Conservation (phyloP, 2,797 vertebrate genomes). For the Lutjanus campechanus region DNA sequence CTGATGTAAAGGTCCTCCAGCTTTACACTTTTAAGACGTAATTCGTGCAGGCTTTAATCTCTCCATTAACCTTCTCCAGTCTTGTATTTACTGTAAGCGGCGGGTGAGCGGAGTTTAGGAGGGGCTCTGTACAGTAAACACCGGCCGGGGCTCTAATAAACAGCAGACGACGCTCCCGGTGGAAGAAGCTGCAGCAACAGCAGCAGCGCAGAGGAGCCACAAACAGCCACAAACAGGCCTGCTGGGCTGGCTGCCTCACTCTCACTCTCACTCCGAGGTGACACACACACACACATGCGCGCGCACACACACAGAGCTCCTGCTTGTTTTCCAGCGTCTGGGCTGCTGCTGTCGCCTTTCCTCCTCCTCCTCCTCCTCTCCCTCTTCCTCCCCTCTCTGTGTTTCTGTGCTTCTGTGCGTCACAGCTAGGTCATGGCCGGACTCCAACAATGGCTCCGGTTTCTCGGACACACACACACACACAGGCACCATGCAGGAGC, state of each 20-base stretch:
- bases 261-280: slow-evolving; percentile 54
- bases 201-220: slow-evolving; percentile 39
- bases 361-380: slow-evolving; percentile 4
- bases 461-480: slow-evolving; percentile 62
- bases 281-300: slow-evolving; percentile 4
- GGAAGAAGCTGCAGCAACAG: slow-evolving; percentile 14
- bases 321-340: slow-evolving; percentile 75
- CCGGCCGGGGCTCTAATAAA: slow-evolving; percentile 51
- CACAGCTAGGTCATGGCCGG: slow-evolving; percentile 84
- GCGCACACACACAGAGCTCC: slow-evolving; percentile 18
- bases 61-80: slow-evolving; percentile 56
- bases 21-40: slow-evolving; percentile 43
- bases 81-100: slow-evolving; percentile 39
- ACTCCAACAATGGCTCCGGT: slow-evolving; percentile 83
- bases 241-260: neutral
- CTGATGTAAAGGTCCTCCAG: slow-evolving; percentile 16
- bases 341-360: slow-evolving; percentile 47
- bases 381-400: slow-evolving; percentile 20
- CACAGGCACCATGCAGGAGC: slow-evolving; percentile 42
- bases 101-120: slow-evolving; percentile 36
- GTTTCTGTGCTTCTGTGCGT: slow-evolving; percentile 79
- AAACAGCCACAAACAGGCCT: slow-evolving; percentile 48
- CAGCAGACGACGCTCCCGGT: slow-evolving; percentile 43
- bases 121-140: slow-evolving; percentile 42
- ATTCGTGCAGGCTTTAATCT: slow-evolving; percentile 47